These are phyloP conservation scores for Melangyna quadrimaculata DNA, from an alignment of 2,888 invertebrate species.

Conservation along the genomic window DNA sequence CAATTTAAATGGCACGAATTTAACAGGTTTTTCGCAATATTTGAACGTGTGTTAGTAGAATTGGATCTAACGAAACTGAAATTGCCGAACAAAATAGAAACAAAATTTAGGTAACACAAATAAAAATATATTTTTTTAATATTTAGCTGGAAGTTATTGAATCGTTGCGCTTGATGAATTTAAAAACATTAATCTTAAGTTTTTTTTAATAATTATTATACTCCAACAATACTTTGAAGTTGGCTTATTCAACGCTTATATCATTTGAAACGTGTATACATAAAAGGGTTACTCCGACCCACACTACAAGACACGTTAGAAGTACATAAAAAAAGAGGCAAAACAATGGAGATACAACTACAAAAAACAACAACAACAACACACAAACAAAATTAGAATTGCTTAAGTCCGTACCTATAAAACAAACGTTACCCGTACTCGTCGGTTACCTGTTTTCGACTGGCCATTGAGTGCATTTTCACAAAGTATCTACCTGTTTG, in stretches of 20 bases:
- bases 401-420: slow-evolving; percentile 53
- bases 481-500: slow-evolving; percentile 66
- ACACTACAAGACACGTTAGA: slow-evolving; percentile 47
- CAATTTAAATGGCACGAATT: background rate
- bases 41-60: background rate
- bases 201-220: slow-evolving; percentile 24
- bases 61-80: slow-evolving; percentile 6
- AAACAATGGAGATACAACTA: slow-evolving; percentile 17
- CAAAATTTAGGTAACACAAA: slow-evolving; percentile 15
- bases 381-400: slow-evolving; percentile 31
- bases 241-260: slow-evolving; percentile 45
- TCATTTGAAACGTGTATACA: slow-evolving; percentile 47
- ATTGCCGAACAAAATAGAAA: background rate
- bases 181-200: background rate
- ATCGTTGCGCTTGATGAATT: background rate
- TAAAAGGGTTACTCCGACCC: slow-evolving; percentile 44
- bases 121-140: background rate
- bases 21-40: slow-evolving; percentile 5
- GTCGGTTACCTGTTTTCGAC: slow-evolving; percentile 71
- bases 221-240: slow-evolving; percentile 1
- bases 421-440: slow-evolving; percentile 63
- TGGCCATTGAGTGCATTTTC: slow-evolving; percentile 57
- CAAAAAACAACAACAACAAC: slow-evolving; percentile 4
- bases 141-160: background rate
- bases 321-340: slow-evolving; percentile 26